Conservation (phyloP, 2,797 vertebrate genomes). For the Phrynocephalus guinanensis region DNA sequence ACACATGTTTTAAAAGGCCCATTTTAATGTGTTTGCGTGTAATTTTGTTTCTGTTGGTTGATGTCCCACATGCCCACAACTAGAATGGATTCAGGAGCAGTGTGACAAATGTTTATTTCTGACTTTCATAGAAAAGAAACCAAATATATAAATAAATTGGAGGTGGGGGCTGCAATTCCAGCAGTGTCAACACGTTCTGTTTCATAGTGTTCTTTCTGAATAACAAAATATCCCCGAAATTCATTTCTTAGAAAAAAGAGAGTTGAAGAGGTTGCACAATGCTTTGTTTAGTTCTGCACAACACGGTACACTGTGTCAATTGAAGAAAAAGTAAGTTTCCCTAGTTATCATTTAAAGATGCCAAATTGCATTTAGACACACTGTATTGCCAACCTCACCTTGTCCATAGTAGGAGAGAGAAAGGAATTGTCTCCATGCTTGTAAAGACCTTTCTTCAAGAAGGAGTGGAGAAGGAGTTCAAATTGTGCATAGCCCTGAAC, state of each 20-base stretch:
- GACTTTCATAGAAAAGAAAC: not conserved
- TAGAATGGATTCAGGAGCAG: not conserved
- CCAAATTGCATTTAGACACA: not conserved
- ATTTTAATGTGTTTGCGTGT: not conserved
- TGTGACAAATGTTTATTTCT: not conserved
- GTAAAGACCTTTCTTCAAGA: not conserved
- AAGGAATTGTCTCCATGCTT: not conserved
- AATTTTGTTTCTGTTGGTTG: not conserved
- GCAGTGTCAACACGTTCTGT: conserved; percentile 1
- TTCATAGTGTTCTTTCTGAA: not conserved
- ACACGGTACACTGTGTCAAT: not conserved
- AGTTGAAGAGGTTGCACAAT: not conserved
- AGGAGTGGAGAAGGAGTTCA: not conserved
- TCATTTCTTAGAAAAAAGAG: not conserved
- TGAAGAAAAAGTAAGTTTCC: not conserved
- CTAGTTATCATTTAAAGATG: not conserved
- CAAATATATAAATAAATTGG: not conserved
- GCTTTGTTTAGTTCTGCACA: not conserved
- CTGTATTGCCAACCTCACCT: not conserved
- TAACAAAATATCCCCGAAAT: not conserved
- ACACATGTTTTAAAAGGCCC: not conserved
- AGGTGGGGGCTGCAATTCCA: not conserved
- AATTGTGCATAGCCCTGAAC: not conserved
- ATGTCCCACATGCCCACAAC: not conserved
- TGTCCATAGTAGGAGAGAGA: not conserved